A percentile compares a stretch with the other conserved stretches of the same genome.
Conservation (phyloP, 2,797 vertebrate species). For the Pempheris klunzingeri region DNA sequence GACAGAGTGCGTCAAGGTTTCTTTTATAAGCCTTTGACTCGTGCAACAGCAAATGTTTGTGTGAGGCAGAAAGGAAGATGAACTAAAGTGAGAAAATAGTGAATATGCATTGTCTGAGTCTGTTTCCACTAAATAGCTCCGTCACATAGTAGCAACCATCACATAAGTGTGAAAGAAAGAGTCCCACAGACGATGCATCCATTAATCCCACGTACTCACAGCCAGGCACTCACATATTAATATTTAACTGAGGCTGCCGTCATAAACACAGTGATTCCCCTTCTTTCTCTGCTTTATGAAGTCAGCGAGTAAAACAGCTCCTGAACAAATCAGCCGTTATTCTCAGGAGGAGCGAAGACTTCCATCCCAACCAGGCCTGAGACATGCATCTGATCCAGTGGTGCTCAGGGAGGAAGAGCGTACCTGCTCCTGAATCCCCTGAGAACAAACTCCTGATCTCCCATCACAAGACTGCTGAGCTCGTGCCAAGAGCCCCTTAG, state of each 20-base stretch:
- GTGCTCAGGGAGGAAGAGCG: constrained; percentile 3
- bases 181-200: constrained; percentile 33
- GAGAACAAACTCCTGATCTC: constrained; percentile 72
- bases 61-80: background rate
- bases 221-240: constrained; percentile 41
- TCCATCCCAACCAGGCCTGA: constrained; percentile 1
- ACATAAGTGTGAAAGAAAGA: constrained; percentile 45
- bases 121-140: constrained; percentile 12
- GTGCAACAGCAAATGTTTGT: background rate
- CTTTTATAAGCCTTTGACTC: constrained; percentile 7
- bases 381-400: no score
- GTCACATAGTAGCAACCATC: constrained; percentile 36
- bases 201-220: constrained; percentile 43
- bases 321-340: background rate
- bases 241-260: constrained; percentile 57
- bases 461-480: constrained; percentile 81
- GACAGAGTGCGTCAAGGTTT: constrained; percentile 2
- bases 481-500: constrained; percentile 71
- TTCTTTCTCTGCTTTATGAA: constrained; percentile 25
- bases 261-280: constrained; percentile 38
- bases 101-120: constrained; percentile 29
- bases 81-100: constrained; percentile 25
- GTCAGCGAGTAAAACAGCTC: background rate
- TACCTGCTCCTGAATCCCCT: constrained; percentile 45
- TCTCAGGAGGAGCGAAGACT: constrained; percentile 8